Base-by-base conservation (phyloP, 2,888 invertebrate species). In the Microplitis manilae region DNA sequence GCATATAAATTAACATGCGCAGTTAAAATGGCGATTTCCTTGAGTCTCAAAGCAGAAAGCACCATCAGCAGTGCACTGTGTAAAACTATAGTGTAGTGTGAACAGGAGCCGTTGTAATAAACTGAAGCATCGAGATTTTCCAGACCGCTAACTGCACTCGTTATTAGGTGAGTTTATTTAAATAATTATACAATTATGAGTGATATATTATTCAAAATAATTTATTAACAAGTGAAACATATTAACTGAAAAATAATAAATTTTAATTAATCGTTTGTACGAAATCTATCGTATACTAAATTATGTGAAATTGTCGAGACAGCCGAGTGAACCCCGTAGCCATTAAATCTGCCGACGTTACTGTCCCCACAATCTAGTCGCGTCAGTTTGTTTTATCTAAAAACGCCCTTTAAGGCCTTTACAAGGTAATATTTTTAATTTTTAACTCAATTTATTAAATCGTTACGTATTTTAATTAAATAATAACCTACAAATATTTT, bases 41-140 rank as follows among this genome's bases (percentile, higher is more conserved):
- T 82, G 82, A 82, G 86, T 86, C 84, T 77, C 84, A 86, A 86
- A 50, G 50, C 50, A 50, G 9, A 86, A 86, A 50, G 50, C 50
- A 50, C 50, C 50, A 50, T 50, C 50, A 50, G 83, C 87, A 88
- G 89, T 88, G 88, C 87, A 88, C 86, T 87, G 87, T 86, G 87
- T 87, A 87, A 87, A 86, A 87, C 86, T 88, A 86, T 87, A 88
- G 88, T 88, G 50, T 50, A 88, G 88, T 88, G 50, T 50, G 86
- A 83, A 89, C 89, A 86, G 87, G 86, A 88, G 85, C 85, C 83
- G 86, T 88, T 87, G 88, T 87, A 87, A 84, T 87, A 86, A 85
- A 84, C 85, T 84, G 85, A 87, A 88, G 87, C 87, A 87, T 86
- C 84, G 85, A 50, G 50, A 87, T 86, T 87, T 88, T 86, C 85